A percentile compares a stretch with the other conserved stretches of the same genome.
Conservation (phyloP, 2,888 invertebrate species). For the Cistogaster globosa region DNA sequence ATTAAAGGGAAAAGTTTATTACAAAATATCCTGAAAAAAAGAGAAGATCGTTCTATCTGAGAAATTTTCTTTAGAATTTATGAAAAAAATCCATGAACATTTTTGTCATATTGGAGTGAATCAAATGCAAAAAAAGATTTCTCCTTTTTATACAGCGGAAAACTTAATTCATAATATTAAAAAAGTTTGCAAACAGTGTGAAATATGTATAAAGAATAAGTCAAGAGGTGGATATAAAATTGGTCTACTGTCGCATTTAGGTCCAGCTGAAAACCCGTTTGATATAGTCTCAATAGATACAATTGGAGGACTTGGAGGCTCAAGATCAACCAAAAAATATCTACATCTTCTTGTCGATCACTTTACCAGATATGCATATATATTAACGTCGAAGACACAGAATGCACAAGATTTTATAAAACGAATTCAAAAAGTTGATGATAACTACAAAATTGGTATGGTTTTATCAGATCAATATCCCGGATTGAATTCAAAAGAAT, state of each 20-base stretch:
- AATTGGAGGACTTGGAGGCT: too few relatives aligned
- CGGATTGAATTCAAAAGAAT: conserved; percentile 76
- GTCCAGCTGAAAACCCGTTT: too few relatives aligned
- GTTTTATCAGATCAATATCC: conserved; percentile 75
- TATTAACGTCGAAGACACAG: conserved; percentile 43
- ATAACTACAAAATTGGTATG: conserved; percentile 72
- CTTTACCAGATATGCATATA: conserved; percentile 73
- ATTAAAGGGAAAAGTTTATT: too few relatives aligned
- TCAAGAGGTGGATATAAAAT: conserved; percentile 63
- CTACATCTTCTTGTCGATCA: too few relatives aligned
- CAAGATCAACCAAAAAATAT: too few relatives aligned
- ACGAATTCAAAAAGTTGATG: conserved; percentile 65
- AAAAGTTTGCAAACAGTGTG: conserved; percentile 16
- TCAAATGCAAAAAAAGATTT: too few relatives aligned
- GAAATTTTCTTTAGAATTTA: conserved; percentile 56
- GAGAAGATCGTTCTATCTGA: conserved; percentile 50
- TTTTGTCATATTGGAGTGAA: conserved; percentile 37
- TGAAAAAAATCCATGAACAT: conserved; percentile 45
- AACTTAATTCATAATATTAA: conserved; percentile 59
- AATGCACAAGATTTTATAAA: conserved; percentile 74
- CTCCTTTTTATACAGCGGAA: conserved; percentile 55
- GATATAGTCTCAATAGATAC: too few relatives aligned
- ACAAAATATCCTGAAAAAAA: too few relatives aligned
- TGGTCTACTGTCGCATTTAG: conserved; percentile 69
- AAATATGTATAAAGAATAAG: conserved; percentile 68